phyloP scores from a whole-genome alignment of 2,888 invertebrate species.

The Eutolmus rufibarbis region DNA sequence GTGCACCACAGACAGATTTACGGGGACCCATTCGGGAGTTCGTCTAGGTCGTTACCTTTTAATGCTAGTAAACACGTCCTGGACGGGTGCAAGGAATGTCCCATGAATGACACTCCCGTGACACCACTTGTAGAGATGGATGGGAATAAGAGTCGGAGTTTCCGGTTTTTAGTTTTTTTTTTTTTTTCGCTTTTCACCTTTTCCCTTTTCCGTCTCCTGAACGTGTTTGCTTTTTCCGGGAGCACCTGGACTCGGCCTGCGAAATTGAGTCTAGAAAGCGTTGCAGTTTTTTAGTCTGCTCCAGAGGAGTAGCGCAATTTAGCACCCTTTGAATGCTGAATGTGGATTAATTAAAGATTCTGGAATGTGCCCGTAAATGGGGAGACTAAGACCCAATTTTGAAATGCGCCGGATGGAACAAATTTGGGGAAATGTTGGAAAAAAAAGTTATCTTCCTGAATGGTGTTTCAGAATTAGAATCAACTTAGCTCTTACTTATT shows the following conservation, averaged over 20 bases:
- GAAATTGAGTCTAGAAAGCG: neutral
- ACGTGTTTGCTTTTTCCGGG: neutral
- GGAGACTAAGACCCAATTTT: neutral
- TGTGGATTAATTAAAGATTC: neutral
- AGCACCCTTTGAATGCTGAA: neutral
- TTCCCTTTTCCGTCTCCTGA: neutral
- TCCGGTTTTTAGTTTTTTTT: neutral
- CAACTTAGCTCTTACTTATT: too few relatives aligned
- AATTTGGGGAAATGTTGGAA: neutral
- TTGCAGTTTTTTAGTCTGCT: neutral
- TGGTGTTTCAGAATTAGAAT: neutral
- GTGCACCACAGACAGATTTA: neutral
- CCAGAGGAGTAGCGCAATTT: neutral
- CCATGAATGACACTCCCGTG: neutral
- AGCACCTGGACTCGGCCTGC: neutral
- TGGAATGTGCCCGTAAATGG: neutral
- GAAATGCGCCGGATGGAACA: neutral
- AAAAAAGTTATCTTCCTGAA: neutral
- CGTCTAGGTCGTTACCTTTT: conserved; percentile 1
- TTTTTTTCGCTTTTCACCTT: neutral
- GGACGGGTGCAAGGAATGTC: neutral
- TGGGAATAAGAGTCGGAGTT: neutral
- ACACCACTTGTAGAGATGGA: neutral
- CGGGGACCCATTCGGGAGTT: neutral
- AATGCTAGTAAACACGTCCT: conserved; percentile 1